Evolutionary conservation across 1,140 invertebrate genomes (phyloP), one percentile per base, ranked within the genome.

Genomic region (Frieseomelitta varia): DNA sequence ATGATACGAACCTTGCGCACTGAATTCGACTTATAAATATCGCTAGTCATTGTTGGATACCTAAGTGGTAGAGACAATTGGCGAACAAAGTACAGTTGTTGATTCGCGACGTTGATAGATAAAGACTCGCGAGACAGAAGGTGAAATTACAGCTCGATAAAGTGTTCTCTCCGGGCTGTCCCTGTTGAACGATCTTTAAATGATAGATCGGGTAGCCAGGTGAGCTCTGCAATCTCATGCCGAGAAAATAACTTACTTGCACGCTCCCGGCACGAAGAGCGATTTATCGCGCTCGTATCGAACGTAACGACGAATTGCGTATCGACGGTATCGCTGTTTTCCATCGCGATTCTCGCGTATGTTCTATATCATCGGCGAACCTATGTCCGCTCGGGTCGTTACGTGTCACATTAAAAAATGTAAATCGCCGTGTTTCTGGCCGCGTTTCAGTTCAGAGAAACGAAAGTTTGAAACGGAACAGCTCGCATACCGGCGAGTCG

Each of bases 181-280:
- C 24, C 24, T 24, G 58, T 61, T 61, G 58, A 61, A 61, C 58
- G 58, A 61, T 61, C 58, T 61, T 61, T 61, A 61, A 61, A 61
- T 61, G 58, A 61, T 61, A 61, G 58, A 61, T 61, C 21, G 55
- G 17, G 21, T 30, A n/a, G 8, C 17, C 14, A 15, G 21, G 12
- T 27, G 63, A 58, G 58, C 34, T 47, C 51, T 47, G n/a, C 55
- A 34, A 67, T 67, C 65, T 30, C 30, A 27, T 67, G 30, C 27
- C 65, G 65, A 51, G 80, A 86, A 88, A 86, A 87, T 86, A 86
- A 83, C 69, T 61, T 63, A 67, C 27, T 79, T 21, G 61, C 76
- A 68, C 67, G 47, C 14, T 51, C n/a, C 12, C 21, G 12, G 19
- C 30, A 24, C 27, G 27, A 17, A 14, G 39, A 47, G 27, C 76